A percentile compares a stretch with the other conserved stretches of the same genome.
Evolutionary conservation across 2,888 invertebrate genomes (phyloP).

Genomic region (Tachystola acroxantha): DNA sequence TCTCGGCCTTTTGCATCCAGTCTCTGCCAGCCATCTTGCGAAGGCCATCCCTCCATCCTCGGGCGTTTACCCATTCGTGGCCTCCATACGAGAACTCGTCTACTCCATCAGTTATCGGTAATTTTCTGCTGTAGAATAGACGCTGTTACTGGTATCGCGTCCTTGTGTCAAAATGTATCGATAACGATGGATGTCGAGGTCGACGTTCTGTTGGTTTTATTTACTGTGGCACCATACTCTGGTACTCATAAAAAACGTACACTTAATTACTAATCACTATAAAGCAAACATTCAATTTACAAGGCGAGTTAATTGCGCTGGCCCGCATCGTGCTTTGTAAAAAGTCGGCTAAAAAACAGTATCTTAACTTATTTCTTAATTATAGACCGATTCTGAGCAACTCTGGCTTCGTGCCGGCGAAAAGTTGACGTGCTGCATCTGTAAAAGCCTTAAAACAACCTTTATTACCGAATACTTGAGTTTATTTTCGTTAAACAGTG

Average conservation of each 20-base stretch:
- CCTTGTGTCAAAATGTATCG: no score
- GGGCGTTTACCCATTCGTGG: no score
- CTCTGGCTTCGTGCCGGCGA: slow-evolving; percentile 58
- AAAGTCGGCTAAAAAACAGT: slow-evolving; percentile 72
- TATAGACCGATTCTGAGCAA: slow-evolving; percentile 75
- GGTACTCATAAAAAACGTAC: slow-evolving; percentile 54
- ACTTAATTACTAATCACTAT: slow-evolving; percentile 76
- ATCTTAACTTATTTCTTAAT: slow-evolving; percentile 78
- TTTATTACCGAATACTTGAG: slow-evolving; percentile 25
- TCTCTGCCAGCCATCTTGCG: no score
- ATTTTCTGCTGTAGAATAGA: no score
- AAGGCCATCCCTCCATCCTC: no score
- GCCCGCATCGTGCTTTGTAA: slow-evolving; percentile 66
- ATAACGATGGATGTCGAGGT: no score
- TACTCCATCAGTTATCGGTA: no score
- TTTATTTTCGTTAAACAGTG: slow-evolving; percentile 26
- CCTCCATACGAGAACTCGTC: no score
- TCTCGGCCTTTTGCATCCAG: no score
- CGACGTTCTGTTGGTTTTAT: no score
- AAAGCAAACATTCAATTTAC: slow-evolving; percentile 79
- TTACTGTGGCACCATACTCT: no score
- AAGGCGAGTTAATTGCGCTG: slow-evolving; percentile 74
- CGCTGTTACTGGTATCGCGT: no score
- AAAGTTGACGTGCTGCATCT: slow-evolving; percentile 36
- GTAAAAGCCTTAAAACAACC: slow-evolving; percentile 21